Conservation (phyloP, 2,113 vertebrate species). For the Sapajus apella region DNA sequence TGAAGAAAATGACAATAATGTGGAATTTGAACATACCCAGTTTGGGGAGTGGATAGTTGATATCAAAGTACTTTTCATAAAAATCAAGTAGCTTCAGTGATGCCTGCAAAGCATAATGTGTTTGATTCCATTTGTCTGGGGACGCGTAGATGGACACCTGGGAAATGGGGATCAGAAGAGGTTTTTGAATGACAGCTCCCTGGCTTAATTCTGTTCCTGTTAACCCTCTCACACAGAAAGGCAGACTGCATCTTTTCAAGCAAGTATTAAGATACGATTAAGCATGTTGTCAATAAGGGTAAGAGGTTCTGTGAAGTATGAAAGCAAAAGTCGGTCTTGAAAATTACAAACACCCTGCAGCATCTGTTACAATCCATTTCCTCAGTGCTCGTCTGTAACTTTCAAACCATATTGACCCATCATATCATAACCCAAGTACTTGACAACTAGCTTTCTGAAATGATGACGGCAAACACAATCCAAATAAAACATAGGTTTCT, state of each 20-base stretch:
- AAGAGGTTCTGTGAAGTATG: neutral
- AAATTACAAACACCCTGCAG: neutral
- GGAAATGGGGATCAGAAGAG: conserved; percentile 23
- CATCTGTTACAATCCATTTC: neutral
- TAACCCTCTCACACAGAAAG: neutral
- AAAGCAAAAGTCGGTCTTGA: neutral
- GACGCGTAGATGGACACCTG: conserved; percentile 66
- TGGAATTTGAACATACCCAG: conserved; percentile 40
- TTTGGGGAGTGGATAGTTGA: conserved; percentile 70
- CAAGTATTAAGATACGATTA: conserved; percentile 23
- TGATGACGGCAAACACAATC: neutral
- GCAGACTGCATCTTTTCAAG: neutral
- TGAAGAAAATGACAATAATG: neutral
- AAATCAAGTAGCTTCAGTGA: conserved; percentile 68
- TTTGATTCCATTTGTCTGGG: conserved; percentile 67
- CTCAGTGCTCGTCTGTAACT: neutral
- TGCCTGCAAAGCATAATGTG: conserved; percentile 59
- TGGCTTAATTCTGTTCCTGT: neutral
- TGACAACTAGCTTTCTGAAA: neutral
- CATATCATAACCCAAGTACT: neutral
- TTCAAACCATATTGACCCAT: neutral
- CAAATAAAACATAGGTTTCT: neutral
- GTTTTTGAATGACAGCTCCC: neutral
- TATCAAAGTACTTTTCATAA: conserved; percentile 71
- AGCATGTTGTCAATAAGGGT: neutral